Evolutionary conservation across 1,140 invertebrate species (phyloP).

Genomic region (Drosophila obscura): DNA sequence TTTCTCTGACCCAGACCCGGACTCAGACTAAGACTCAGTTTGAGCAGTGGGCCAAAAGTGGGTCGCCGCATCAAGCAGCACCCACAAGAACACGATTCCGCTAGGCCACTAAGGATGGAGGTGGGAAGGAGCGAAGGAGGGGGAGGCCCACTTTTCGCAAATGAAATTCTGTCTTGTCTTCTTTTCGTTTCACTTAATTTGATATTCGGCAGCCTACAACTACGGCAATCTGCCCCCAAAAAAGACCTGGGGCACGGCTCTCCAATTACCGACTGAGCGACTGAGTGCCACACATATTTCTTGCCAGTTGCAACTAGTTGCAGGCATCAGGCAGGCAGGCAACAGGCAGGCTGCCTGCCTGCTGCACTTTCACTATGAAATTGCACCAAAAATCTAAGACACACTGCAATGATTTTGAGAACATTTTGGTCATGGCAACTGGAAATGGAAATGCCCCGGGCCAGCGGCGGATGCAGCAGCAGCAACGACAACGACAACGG

Average conservation of each 20-base stretch:
- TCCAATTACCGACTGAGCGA: conserved; percentile 24
- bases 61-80: conserved; percentile 17
- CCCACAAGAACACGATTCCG: conserved; percentile 40
- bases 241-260: conserved; percentile 13
- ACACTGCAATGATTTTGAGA: conserved; percentile 60
- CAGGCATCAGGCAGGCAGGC: background rate
- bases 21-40: conserved; percentile 5
- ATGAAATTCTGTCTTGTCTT: conserved; percentile 12
- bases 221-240: conserved; percentile 10
- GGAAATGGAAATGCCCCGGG: conserved; percentile 52
- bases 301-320: conserved; percentile 38
- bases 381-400: conserved; percentile 67
- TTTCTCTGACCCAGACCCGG: conserved; percentile 76
- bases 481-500: conserved; percentile 9
- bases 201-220: conserved; percentile 13
- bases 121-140: background rate
- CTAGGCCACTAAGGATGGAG: conserved; percentile 7
- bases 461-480: conserved; percentile 53
- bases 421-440: conserved; percentile 78
- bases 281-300: conserved; percentile 27
- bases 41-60: conserved; percentile 21
- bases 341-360: background rate
- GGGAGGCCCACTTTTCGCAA: conserved; percentile 10
- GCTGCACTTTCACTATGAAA: conserved; percentile 59
- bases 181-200: no score